A percentile compares a stretch with the other conserved stretches of the same genome.
phyloP scores from a whole-genome alignment of 2,888 invertebrate species.

The Aspidapion aeneum region DNA sequence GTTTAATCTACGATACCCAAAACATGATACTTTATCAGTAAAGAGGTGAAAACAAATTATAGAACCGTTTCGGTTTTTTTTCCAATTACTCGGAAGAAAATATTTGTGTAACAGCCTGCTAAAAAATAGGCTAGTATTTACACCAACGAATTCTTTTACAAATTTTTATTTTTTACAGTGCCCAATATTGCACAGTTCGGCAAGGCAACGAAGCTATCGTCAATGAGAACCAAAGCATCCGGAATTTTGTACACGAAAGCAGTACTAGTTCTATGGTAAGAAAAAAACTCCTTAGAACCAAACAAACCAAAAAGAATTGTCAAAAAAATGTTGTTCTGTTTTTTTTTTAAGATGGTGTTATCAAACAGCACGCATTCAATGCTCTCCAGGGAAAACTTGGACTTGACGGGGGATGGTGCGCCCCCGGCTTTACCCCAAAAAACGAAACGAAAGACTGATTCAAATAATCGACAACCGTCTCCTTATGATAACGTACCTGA shows the following conservation, averaged over 20 bases:
- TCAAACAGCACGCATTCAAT: constrained; percentile 27
- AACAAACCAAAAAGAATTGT: too few relatives aligned
- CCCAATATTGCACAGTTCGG: constrained; percentile 19
- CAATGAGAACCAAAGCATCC: background rate
- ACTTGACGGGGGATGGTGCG: constrained; percentile 31
- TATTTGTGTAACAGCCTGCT: too few relatives aligned
- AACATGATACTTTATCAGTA: too few relatives aligned
- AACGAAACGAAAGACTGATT: constrained; percentile 53
- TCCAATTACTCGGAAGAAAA: too few relatives aligned
- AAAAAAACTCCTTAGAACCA: background rate
- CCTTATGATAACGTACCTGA: constrained; percentile 67
- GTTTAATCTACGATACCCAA: too few relatives aligned
- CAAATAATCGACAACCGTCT: constrained; percentile 57
- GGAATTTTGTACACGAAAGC: background rate
- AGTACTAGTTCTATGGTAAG: background rate
- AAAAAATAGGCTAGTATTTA: too few relatives aligned
- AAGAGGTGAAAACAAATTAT: too few relatives aligned
- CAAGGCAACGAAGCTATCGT: constrained; percentile 12
- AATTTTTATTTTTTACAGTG: constrained; percentile 16
- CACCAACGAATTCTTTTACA: too few relatives aligned
- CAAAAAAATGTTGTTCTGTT: too few relatives aligned
- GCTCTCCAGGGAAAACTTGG: constrained; percentile 29
- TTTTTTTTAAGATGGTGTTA: constrained; percentile 25
- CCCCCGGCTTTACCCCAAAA: constrained; percentile 65
- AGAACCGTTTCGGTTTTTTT: too few relatives aligned